These are phyloP conservation scores for Caenorhabditis sulstoni DNA, from an alignment of 2,888 invertebrate genomes.

Conservation along the genomic window DNA sequence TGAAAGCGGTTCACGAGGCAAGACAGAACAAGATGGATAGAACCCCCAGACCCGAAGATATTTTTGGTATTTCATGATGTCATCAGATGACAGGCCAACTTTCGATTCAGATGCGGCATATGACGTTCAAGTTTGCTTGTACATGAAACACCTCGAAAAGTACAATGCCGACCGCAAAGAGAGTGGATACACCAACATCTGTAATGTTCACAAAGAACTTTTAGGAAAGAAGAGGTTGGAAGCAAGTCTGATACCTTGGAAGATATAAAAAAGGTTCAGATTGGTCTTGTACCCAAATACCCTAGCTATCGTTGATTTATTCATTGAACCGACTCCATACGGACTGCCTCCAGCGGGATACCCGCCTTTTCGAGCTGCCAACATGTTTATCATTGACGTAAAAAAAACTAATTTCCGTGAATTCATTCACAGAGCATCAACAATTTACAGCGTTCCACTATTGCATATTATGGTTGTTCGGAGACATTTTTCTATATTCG, in stretches of 20 bases:
- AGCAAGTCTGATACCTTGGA: too few species aligned
- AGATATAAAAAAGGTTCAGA: conserved; percentile 52
- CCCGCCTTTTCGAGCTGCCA: conserved; percentile 70
- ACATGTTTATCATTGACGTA: conserved; percentile 59
- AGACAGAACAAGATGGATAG: conserved; percentile 70
- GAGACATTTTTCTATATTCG: conserved; percentile 73
- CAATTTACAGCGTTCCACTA: conserved; percentile 62
- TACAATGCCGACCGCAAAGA: conserved; percentile 44
- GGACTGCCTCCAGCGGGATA: conserved; percentile 64
- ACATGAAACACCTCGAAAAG: conserved; percentile 53
- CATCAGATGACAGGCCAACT: neutral
- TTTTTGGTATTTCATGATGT: conserved; percentile 66
- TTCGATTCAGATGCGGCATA: conserved; percentile 68
- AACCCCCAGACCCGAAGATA: conserved; percentile 67
- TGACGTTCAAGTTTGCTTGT: conserved; percentile 66
- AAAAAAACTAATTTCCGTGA: neutral
- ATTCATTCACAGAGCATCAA: too few species aligned
- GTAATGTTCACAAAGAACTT: conserved; percentile 23
- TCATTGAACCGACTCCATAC: conserved; percentile 68
- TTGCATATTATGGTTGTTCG: conserved; percentile 69
- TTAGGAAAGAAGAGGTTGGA: conserved; percentile 53
- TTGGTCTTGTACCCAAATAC: conserved; percentile 76
- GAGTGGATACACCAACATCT: conserved; percentile 43
- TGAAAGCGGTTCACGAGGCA: conserved; percentile 64
- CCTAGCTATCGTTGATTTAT: conserved; percentile 68